These are phyloP conservation scores for Subanguina moxae DNA, from an alignment of 1,140 invertebrate genomes.

Conservation along the genomic window DNA sequence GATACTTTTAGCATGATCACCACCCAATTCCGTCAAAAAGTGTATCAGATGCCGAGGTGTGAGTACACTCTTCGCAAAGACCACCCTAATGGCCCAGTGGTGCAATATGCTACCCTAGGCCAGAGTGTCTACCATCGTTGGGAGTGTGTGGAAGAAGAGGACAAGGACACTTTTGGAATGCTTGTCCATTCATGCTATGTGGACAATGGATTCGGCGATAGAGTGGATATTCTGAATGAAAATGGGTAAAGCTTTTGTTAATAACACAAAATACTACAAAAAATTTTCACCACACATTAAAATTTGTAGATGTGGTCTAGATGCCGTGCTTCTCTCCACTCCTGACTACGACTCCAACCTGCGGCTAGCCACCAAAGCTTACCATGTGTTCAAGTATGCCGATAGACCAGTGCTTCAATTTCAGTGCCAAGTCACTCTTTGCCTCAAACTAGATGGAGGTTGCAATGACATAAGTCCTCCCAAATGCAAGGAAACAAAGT, in stretches of 20 bases:
- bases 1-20: constrained; percentile 55
- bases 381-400: constrained; percentile 59
- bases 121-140: constrained; percentile 56
- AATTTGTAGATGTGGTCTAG: constrained; percentile 49
- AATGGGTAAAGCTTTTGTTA: constrained; percentile 38
- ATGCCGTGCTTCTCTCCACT: constrained; percentile 51
- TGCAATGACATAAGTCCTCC: constrained; percentile 56
- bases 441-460: constrained; percentile 57
- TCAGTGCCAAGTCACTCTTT: constrained; percentile 58
- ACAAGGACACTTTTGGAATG: constrained; percentile 58
- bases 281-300: not conserved
- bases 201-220: constrained; percentile 57
- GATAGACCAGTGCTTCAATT: constrained; percentile 58
- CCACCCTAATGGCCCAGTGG: constrained; percentile 53
- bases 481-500: constrained; percentile 47
- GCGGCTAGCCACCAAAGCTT: constrained; percentile 50
- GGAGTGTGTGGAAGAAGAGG: constrained; percentile 54
- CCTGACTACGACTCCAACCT: constrained; percentile 53
- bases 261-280: not conserved
- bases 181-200: constrained; percentile 58
- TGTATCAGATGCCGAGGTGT: constrained; percentile 58
- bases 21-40: constrained; percentile 56
- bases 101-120: constrained; percentile 54
- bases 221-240: constrained; percentile 52
- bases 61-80: constrained; percentile 58